Evolutionary conservation across 2,113 vertebrate species (phyloP), one percentile per base, ranked within the genome.

Genomic region (Barbus barbus): DNA sequence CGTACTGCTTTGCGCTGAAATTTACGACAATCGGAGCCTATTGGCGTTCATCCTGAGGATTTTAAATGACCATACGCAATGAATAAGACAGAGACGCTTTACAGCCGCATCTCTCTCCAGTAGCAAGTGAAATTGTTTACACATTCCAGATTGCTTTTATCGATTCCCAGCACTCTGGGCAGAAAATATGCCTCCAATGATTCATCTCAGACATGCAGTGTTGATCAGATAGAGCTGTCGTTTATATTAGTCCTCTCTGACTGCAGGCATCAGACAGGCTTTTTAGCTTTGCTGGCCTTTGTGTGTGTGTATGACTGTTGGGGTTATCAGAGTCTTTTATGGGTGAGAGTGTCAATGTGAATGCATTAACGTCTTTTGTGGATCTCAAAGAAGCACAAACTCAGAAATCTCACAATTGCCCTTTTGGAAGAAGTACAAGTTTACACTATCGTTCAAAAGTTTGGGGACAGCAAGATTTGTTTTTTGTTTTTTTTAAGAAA

Each of bases 111-210:
- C 60, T 89, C 78, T 84, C 22, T 87, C 76, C 61, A 46, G 56
- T 73, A 85, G 86, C 78, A 38, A 79, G 80, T 79, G 36, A 85
- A 87, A 83, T 87, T 90, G 89, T 93, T 93, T 90, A 90, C 71
- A 87, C 84, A 85, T 81, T 85, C 83, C 87, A 91, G 91, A 93
- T 93, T 91, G 88, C 91, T 92, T 93, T 89, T 89, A 94, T 92
- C 88, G 92, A 94, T 93, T 78, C 41, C 56, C 5, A 51, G 83
- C 74, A 3, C 20, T 88, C 80, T 80, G 65, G 85, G 78, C 75
- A 22, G 75, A 88, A 80, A 88, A 74, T 84, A 90, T 85, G 87
- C 83, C 86, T 85, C 81, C 1, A 80, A 89, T 87, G 83, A 92
- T 92, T 90, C 51, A 87, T 91, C 90, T 90, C 77, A 85, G 78